Percentiles rank a stretch among this genome's conserved stretches.
Evolutionary conservation across 2,888 invertebrate species (phyloP).

Genomic region (Ennomos fuscantarius): DNA sequence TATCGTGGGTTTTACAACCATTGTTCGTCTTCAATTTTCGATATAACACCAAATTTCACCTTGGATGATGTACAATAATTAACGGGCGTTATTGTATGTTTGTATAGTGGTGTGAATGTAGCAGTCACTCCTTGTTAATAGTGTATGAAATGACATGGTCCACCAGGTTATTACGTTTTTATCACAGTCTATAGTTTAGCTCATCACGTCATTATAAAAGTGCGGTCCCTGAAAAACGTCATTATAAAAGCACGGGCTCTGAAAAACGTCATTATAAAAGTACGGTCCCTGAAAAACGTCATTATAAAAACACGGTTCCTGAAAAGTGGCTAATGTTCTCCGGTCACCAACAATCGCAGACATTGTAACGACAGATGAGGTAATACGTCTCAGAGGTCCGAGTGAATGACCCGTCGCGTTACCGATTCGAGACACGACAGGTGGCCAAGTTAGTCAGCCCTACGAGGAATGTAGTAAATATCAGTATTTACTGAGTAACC

Average conservation of each 20-base stretch:
- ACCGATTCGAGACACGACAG: conserved; percentile 68
- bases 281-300: conserved; percentile 5
- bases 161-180: too few relatives aligned
- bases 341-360: conserved; percentile 25
- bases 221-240: conserved; percentile 4
- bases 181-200: too few relatives aligned
- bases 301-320: conserved; percentile 9
- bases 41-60: conserved; percentile 72
- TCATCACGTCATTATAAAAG: conserved; percentile 2
- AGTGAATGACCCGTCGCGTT: conserved; percentile 62
- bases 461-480: conserved; percentile 24
- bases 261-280: neutral
- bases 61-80: conserved; percentile 71
- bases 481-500: conserved; percentile 2
- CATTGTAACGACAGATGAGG: conserved; percentile 34
- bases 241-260: conserved; percentile 8
- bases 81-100: conserved; percentile 53
- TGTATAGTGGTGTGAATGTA: conserved; percentile 30
- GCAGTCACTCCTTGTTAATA: conserved; percentile 16
- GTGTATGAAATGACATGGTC: too few relatives aligned
- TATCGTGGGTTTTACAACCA: conserved; percentile 38
- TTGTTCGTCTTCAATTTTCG: conserved; percentile 73
- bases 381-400: conserved; percentile 33
- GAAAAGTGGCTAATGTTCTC: conserved; percentile 21
- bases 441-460: conserved; percentile 47